Conservation (phyloP, 2,888 invertebrate genomes). For the Microplitis manilae region DNA sequence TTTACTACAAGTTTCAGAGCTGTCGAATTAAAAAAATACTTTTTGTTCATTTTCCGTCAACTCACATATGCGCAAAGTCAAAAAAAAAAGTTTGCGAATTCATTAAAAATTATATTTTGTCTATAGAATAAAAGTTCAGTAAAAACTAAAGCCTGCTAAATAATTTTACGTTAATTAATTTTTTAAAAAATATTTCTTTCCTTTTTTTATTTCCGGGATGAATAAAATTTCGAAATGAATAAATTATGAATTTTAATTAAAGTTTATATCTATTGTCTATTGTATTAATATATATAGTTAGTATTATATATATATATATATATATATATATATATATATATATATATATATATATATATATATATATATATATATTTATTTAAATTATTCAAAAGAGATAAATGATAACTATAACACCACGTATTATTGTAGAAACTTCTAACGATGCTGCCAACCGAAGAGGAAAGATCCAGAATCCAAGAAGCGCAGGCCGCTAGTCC, state of each 20-base stretch:
- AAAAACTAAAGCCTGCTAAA: not conserved
- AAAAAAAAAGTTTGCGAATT: conserved; percentile 13
- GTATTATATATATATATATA: too few species aligned
- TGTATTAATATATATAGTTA: not conserved
- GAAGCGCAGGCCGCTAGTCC: conserved; percentile 95
- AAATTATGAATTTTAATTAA: not conserved
- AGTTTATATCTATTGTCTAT: not conserved
- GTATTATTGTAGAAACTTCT: conserved; percentile 82
- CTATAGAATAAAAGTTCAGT: not conserved
- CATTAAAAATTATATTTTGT: not conserved
- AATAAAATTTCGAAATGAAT: not conserved
- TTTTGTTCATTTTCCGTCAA: not conserved
- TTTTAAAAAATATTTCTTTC: not conserved
- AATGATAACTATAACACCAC: not conserved
- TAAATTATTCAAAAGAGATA: not conserved
- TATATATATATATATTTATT: not conserved
- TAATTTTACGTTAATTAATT: not conserved
- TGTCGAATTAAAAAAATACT: not conserved
- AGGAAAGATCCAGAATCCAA: conserved; percentile 95
- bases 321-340: not conserved
- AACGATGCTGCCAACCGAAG: conserved; percentile 97
- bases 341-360: too few species aligned
- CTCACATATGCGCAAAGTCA: not conserved
- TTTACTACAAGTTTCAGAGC: not conserved
- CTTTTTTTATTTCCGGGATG: not conserved